Conservation (phyloP, 1,140 invertebrate species). For the Chironomus tepperi region DNA sequence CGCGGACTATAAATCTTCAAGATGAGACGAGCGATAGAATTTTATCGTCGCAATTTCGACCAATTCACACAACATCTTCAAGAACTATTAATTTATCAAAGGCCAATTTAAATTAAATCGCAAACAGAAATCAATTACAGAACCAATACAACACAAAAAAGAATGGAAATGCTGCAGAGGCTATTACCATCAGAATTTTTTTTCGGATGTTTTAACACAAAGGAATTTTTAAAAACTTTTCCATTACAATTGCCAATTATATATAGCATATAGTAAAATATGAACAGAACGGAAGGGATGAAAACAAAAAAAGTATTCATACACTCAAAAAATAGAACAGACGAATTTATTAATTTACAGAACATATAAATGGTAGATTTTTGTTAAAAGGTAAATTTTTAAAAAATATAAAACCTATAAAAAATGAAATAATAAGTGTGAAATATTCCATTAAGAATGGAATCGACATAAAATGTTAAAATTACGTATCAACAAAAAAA, state of each 20-base stretch:
- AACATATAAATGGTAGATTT: not conserved
- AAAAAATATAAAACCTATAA: too few species aligned
- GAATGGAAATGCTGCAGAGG: too few species aligned
- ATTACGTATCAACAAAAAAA: not conserved
- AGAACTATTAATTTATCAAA: conserved; percentile 19
- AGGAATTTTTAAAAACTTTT: too few species aligned
- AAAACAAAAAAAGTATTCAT: not conserved
- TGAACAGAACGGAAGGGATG: not conserved
- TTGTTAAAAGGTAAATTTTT: not conserved
- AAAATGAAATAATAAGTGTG: not conserved
- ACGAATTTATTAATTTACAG: conserved; percentile 10
- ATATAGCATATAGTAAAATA: too few species aligned
- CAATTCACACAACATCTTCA: conserved; percentile 31
- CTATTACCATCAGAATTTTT: too few species aligned
- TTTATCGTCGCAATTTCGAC: conserved; percentile 40
- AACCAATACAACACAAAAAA: too few species aligned
- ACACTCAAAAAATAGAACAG: not conserved
- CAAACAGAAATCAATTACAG: too few species aligned
- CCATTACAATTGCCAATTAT: too few species aligned
- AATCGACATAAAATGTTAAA: not conserved
- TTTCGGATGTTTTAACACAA: too few species aligned
- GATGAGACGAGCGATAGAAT: conserved; percentile 25
- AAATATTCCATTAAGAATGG: conserved; percentile 8
- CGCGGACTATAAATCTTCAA: conserved; percentile 21
- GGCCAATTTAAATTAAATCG: not conserved